Percentiles rank a stretch among this genome's conserved stretches.
Evolutionary conservation across 2,113 vertebrate species (phyloP).

Genomic region (Triplophysa tibetana): DNA sequence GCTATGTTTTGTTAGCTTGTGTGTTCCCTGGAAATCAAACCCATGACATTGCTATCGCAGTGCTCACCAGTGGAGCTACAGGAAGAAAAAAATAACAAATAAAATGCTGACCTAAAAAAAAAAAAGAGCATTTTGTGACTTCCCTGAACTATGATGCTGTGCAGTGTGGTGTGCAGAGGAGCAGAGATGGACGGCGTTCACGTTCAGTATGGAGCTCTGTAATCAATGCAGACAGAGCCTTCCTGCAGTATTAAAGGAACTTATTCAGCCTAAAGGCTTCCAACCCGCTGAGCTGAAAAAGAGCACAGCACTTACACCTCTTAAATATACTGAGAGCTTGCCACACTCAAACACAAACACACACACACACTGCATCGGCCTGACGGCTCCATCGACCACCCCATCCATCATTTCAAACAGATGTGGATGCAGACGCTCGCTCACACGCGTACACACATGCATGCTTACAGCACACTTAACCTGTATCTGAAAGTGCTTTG

Average conservation of each 20-base stretch:
- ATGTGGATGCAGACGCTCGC: neutral
- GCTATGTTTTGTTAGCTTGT: no score
- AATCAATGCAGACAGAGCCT: slow-evolving; percentile 44
- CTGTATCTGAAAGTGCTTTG: neutral
- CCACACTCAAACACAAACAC: slow-evolving; percentile 26
- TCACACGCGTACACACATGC: neutral
- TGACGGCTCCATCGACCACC: slow-evolving; percentile 4
- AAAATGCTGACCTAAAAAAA: slow-evolving; percentile 1
- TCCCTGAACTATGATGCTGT: slow-evolving; percentile 11
- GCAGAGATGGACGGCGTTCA: slow-evolving; percentile 15
- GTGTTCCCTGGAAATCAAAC: no score
- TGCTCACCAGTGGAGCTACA: no score
- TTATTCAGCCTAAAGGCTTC: slow-evolving; percentile 36
- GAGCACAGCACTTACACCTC: slow-evolving; percentile 35
- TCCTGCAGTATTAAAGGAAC: slow-evolving; percentile 42
- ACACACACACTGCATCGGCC: slow-evolving; percentile 19
- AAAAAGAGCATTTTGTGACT: slow-evolving; percentile 12
- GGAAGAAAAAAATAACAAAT: neutral
- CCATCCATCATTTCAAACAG: slow-evolving; percentile 17
- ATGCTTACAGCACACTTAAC: slow-evolving; percentile 46
- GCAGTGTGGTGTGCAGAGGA: neutral
- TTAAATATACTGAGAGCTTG: slow-evolving; percentile 6
- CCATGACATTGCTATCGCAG: no score
- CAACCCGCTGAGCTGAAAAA: slow-evolving; percentile 33
- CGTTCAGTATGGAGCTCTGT: slow-evolving; percentile 20